Conservation (phyloP, 30 jellyfish, hydroid and myxozoan species). For the Rhopilema esculentum region DNA sequence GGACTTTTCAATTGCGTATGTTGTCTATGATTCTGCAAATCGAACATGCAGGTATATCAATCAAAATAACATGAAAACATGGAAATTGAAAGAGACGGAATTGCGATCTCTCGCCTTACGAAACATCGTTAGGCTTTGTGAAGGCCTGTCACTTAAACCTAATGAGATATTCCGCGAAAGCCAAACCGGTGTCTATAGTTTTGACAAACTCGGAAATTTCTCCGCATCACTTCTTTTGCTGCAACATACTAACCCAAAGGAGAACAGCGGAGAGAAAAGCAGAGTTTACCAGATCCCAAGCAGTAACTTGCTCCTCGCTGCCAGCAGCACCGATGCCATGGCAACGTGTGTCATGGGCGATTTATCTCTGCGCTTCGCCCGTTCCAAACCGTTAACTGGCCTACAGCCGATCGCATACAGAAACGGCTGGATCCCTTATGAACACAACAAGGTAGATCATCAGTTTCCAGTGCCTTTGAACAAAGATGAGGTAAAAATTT, state of each 20-base stretch:
- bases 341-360: constrained; percentile 72
- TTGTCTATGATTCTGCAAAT: constrained; percentile 9
- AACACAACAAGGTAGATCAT: constrained; percentile 58
- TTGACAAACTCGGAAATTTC: constrained; percentile 58
- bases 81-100: constrained; percentile 57
- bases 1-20: constrained; percentile 48
- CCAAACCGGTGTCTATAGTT: constrained; percentile 47
- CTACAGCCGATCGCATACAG: constrained; percentile 44
- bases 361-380: constrained; percentile 26
- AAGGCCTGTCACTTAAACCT: not conserved
- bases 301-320: constrained; percentile 44
- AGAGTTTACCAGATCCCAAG: constrained; percentile 38
- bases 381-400: constrained; percentile 23
- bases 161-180: constrained; percentile 26
- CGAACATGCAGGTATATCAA: constrained; percentile 24
- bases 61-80: constrained; percentile 42
- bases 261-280: constrained; percentile 1
- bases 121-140: constrained; percentile 7
- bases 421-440: constrained; percentile 54
- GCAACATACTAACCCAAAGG: not conserved
- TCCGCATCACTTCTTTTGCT: constrained; percentile 56
- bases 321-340: constrained; percentile 67
- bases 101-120: constrained; percentile 19
- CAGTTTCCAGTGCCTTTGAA: constrained; percentile 67
- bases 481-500: constrained; percentile 60